Evolutionary conservation across 2,113 vertebrate species (phyloP).

Genomic region (Cranoglanis bouderius): DNA sequence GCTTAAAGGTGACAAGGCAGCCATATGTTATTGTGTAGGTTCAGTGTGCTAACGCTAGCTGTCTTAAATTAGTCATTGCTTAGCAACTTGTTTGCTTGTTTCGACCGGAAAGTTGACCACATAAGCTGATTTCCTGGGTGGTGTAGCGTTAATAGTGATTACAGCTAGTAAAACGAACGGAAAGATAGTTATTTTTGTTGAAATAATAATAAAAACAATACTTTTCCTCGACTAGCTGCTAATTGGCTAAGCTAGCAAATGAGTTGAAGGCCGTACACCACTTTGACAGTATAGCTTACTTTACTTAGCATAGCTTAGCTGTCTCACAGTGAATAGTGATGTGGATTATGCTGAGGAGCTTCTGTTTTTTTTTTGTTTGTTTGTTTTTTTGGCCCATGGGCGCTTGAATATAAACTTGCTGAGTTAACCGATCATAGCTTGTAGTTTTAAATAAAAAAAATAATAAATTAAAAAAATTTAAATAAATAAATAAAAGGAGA

Average conservation of each 20-base stretch:
- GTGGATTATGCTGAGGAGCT: neutral
- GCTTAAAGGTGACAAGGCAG: neutral
- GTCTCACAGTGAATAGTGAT: neutral
- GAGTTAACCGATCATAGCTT: neutral
- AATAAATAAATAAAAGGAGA: too few species aligned
- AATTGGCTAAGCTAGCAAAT: neutral
- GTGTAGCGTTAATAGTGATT: neutral
- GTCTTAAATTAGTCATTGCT: neutral
- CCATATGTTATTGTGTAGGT: conserved; percentile 33
- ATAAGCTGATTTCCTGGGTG: neutral
- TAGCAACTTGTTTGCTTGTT: neutral
- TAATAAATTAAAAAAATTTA: too few species aligned
- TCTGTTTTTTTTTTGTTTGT: too few species aligned
- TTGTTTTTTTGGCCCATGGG: too few species aligned
- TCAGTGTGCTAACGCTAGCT: conserved; percentile 9
- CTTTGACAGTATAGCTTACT: neutral
- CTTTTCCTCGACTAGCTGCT: neutral
- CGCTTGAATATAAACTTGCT: neutral
- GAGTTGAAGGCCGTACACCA: neutral
- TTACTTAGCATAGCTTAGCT: neutral
- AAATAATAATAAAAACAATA: neutral
- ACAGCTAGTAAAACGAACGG: neutral
- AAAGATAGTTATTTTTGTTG: too few species aligned
- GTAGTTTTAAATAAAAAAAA: neutral
- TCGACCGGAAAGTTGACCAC: neutral